Base-by-base conservation (phyloP, 2,113 vertebrate genomes). In the Forbesichthys papilliferus region DNA sequence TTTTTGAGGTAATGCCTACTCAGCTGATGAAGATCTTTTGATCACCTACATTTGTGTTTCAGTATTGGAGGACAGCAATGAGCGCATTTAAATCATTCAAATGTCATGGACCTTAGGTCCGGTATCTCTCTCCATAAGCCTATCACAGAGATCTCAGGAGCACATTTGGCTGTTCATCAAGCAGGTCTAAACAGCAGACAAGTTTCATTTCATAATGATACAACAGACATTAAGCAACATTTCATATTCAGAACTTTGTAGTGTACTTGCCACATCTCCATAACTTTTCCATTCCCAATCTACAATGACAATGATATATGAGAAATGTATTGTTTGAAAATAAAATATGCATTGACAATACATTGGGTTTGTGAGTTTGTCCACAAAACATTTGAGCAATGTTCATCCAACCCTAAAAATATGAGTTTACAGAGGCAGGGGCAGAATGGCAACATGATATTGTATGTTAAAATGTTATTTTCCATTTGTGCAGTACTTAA, bases 271-370 rank as follows among this genome's bases (percentile, higher is more conserved):
- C 66, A 61, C 69, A 57, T n/a, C 27, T 46, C 14, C 14, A 66
- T 73, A 71, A 82, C 65, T 71, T 83, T 83, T 78, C 75, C 69
- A 18, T 82, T 77, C 27, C 78, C 58, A 81, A 78, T 66, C 3
- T 87, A 71, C 73, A 81, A 78, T 72, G 62, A 87, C 76, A 73
- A 81, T 61, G 54, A 83, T 88, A 81, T 86, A 89, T 67, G 81
- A 81, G 78, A 84, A 82, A 82, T 84, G 69, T 81, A 75, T 81
- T 79, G 75, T 86, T 86, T 74, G 79, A 74, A 62, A 87, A 88
- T 88, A 91, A 88, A 91, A 72, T 66, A 82, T 77, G 82, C 78
- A 68, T 81, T 81, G 79, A 87, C 76, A 64, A 67, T 70, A 70
- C 60, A 47, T 18, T 64, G 51, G 47, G 52, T 52, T 34, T 76